Evolutionary conservation across 2,888 invertebrate genomes (phyloP), one percentile per base, ranked within the genome.

Genomic region (Dicyrtomina minuta): DNA sequence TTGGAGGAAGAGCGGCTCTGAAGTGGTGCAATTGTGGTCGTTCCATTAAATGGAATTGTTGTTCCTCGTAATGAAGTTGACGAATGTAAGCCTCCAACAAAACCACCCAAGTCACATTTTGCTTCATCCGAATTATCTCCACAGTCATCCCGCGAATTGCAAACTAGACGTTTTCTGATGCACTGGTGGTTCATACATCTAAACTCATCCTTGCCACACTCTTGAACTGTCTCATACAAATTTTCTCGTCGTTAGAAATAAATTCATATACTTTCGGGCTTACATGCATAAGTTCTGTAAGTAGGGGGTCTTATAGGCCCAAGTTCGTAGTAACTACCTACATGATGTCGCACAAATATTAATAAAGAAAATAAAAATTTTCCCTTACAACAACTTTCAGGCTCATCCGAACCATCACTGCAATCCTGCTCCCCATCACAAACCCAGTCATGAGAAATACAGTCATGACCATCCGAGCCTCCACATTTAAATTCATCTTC

Each of bases 401-500:
- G 72, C 69, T 82, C 82, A 72, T 82, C 82, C 0, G 83, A 83
- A 15, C 82, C 81, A 77, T 85, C 85, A 6, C 82, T 81, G 77
- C 86, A 86, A 74, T 86, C 86, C 27, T 53, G 51, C 10, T 67
- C 64, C 3, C 68, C 69, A 55, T 75, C 75, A 20, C 76, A 75
- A 20, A 75, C 73, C 71, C 75, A 77, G 3, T 77, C 73, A 5
- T 1, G 10, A 12, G 58, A 17, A 20, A 77, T 73, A 12, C 74
- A 75, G 2, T 61, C 68, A 4, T 70, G 68, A 41, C 69, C 70
- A 1, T 41, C 46, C 20, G 61, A 13, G 13, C 60, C 53, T 26
- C 62, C 51, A 55, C 75, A 76, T 44, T 68, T 64, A 58, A 74
- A 74, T 55, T 72, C 74, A 3, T 66, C 68, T 1, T 55, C 55